phyloP scores from a whole-genome alignment of 2,888 invertebrate species.

The Melolontha melolontha region DNA sequence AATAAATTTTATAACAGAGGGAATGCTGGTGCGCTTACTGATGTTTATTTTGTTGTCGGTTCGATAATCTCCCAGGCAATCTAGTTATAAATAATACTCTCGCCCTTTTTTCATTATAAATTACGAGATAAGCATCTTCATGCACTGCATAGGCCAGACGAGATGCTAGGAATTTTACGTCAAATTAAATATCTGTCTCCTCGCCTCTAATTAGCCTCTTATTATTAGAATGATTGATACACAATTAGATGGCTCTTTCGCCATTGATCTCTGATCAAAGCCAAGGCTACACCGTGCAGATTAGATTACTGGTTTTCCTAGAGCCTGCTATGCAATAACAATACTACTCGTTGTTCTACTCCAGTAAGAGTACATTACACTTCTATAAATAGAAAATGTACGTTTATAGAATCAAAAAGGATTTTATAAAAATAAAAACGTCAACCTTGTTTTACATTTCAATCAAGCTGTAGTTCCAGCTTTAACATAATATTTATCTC shows the following conservation, averaged over 20 bases:
- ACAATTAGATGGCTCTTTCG: conserved; percentile 10
- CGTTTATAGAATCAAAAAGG: background rate
- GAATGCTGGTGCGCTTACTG: no score
- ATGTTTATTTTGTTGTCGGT: no score
- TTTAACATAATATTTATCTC: no score
- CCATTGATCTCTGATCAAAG: conserved; percentile 14
- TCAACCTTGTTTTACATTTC: no score
- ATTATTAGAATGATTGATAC: conserved; percentile 18
- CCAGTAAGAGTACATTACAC: no score
- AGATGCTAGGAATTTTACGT: no score
- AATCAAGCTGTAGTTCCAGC: no score
- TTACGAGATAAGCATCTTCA: no score
- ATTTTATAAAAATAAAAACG: background rate
- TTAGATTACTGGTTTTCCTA: conserved; percentile 14
- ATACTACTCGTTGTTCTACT: background rate
- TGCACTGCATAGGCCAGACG: background rate
- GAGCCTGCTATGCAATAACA: background rate
- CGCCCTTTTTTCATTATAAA: conserved; percentile 5
- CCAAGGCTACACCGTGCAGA: conserved; percentile 8
- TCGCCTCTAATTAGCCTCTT: background rate
- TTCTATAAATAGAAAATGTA: no score
- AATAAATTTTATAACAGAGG: no score
- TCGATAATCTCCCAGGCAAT: conserved; percentile 3
- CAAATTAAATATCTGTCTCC: background rate
- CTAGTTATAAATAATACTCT: conserved; percentile 15